Conservation (phyloP, 2,113 vertebrate species). For the Prinia subflava region DNA sequence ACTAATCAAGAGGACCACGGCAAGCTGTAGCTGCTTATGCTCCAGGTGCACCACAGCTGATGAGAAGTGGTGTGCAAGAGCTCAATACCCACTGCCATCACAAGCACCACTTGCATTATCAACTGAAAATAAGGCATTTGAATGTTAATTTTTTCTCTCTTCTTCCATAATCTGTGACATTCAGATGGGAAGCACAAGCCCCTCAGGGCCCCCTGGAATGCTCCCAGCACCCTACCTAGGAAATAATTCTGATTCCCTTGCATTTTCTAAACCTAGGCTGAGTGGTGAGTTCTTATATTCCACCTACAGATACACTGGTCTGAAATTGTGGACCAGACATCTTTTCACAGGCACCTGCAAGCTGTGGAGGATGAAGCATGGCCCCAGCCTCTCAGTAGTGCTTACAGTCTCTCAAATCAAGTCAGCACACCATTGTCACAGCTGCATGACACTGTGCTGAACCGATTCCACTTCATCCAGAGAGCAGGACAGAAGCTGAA, state of each 20-base stretch:
- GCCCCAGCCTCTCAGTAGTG: background rate
- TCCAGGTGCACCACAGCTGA: background rate
- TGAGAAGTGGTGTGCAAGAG: background rate
- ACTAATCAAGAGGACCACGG: background rate
- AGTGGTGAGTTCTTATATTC: background rate
- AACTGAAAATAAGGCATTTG: background rate
- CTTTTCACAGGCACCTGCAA: background rate
- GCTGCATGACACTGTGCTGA: background rate
- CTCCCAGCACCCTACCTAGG: background rate
- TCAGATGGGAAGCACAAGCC: background rate
- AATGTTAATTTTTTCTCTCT: background rate
- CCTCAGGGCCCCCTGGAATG: background rate
- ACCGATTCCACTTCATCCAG: background rate
- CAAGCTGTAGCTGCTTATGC: background rate
- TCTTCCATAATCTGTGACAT: background rate
- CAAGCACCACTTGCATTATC: background rate
- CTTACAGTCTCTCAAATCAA: background rate
- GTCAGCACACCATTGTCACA: background rate
- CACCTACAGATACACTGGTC: background rate
- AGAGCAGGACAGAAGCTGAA: background rate
- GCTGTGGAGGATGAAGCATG: background rate
- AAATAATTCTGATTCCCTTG: background rate
- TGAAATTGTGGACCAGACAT: background rate
- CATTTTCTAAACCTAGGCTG: background rate
- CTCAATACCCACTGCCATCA: background rate